Evolutionary conservation across 2,888 invertebrate species (phyloP), one percentile per base, ranked within the genome.

Genomic region (Mesorhabditis spiculigera): DNA sequence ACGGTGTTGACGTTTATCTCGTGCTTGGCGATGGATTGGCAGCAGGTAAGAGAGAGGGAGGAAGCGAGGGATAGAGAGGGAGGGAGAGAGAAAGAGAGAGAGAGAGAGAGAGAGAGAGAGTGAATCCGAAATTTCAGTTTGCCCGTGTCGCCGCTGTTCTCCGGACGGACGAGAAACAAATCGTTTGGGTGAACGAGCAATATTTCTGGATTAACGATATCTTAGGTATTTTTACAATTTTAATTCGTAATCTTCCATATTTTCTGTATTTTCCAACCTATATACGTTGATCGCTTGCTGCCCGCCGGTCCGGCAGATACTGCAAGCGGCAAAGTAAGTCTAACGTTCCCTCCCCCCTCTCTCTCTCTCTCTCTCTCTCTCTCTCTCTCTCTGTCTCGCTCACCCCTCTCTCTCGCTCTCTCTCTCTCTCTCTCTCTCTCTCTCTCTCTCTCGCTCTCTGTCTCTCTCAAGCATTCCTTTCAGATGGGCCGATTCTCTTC

Each of bases 201-300:
- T 50, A 50, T n/a, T 50, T 50, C n/a, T 50, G 58, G 58, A 50
- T 50, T 13, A 50, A 50, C n/a, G 58, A 50, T 50, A 50, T 50
- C 0, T 50, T 50, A n/a, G 58, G 58, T 50, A n/a, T 13, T 10
- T 50, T 50, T 50, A 50, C 8, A 50, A n/a, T 50, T 50, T 3
- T 13, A 50, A 1, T 13, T 50, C n/a, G 10, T n/a, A 50, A 50
- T 1, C 8, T 13, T 13, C 58, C 8, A 50, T 10, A 50, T 50
- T 3, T 50, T 50, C 58, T 2, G 58, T 50, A n/a, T 50, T 50
- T n/a, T 50, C 58, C 58, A 50, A 50, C n/a, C 3, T 50, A 10
- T 50, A 50, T 3, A 50, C 58, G 58, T 50, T 50, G 58, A 50
- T 50, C 58, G n/a, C n/a, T 50, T 50, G 58, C n/a, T 50, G 58